A percentile compares a stretch with the other conserved stretches of the same genome.
Evolutionary conservation across 2,113 vertebrate species (phyloP).

Genomic region (Oriolus oriolus): DNA sequence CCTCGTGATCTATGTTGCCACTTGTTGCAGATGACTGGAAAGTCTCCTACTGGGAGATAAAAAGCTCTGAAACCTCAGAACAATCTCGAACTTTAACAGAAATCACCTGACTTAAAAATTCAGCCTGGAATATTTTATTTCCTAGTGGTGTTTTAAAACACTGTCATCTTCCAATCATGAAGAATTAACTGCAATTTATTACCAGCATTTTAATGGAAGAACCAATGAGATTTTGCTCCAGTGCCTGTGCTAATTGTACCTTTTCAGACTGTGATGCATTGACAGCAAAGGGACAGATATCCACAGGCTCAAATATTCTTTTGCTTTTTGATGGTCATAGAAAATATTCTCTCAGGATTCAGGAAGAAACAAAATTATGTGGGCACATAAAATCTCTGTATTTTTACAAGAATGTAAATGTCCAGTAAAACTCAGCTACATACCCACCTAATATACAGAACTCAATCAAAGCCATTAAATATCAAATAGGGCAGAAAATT

Average conservation of each 20-base stretch:
- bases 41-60: neutral
- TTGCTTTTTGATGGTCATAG: neutral
- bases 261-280: neutral
- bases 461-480: neutral
- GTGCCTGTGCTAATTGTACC: neutral
- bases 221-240: neutral
- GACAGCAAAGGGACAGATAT: neutral
- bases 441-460: neutral
- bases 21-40: neutral
- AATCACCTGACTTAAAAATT: neutral
- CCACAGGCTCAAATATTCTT: neutral
- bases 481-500: neutral
- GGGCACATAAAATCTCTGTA: neutral
- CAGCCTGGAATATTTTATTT: neutral
- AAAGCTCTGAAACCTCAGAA: neutral
- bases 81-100: neutral
- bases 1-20: rapidly evolving
- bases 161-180: neutral
- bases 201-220: neutral
- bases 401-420: neutral
- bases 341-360: neutral
- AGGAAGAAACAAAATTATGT: neutral
- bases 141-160: neutral
- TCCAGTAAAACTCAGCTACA: neutral
- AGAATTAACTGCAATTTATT: neutral